Evolutionary conservation across 2,797 vertebrate species (phyloP).

Genomic region (Galagoides demidoff): DNA sequence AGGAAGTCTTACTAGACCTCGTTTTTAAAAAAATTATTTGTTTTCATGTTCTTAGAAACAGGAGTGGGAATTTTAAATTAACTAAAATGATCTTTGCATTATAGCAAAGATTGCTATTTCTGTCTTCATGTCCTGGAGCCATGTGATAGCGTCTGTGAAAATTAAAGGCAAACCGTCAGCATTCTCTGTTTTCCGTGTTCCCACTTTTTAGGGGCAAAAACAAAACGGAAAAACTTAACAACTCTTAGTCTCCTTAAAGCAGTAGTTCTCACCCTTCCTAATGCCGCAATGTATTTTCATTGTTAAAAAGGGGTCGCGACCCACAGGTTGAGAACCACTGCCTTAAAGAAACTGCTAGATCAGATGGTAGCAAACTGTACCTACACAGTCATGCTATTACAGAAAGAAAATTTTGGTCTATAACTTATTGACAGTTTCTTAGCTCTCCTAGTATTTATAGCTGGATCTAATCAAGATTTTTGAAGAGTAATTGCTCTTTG

Average conservation of each 20-base stretch:
- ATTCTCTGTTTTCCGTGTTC: not conserved
- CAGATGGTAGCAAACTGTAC: no score
- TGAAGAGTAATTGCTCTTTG: not conserved
- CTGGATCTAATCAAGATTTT: not conserved
- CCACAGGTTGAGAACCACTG: no score
- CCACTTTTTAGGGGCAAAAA: not conserved
- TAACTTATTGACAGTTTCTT: not conserved
- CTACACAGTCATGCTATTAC: not conserved
- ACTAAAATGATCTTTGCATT: not conserved
- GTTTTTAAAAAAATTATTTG: not conserved
- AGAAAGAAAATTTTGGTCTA: not conserved
- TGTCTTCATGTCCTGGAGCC: not conserved
- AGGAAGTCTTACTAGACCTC: not conserved
- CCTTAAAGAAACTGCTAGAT: not conserved
- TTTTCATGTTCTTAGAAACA: conserved; percentile 41
- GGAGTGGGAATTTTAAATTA: conserved; percentile 29
- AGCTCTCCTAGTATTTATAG: not conserved
- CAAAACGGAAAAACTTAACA: not conserved
- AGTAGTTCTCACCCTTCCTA: no score
- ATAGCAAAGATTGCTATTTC: not conserved
- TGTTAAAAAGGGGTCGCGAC: no score
- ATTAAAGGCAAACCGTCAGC: not conserved
- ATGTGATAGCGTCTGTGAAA: not conserved
- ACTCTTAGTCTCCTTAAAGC: not conserved
- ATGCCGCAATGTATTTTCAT: no score